phyloP scores from a whole-genome alignment of 2,113 vertebrate species.

The Alosa alosa region DNA sequence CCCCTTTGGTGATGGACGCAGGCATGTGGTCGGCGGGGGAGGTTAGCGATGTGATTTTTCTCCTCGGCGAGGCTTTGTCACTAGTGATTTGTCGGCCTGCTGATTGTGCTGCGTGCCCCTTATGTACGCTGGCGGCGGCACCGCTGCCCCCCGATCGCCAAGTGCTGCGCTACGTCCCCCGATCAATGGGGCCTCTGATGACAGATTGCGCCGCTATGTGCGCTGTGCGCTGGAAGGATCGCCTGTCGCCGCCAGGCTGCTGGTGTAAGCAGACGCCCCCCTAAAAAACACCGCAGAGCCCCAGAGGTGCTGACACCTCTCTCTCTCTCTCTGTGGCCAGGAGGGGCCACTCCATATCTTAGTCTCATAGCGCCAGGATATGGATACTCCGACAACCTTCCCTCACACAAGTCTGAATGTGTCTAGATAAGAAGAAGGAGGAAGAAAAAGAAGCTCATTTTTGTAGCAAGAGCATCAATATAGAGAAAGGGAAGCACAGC shows the following conservation, averaged over 20 bases:
- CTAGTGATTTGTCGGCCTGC: not conserved
- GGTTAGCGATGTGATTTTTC: slow-evolving; percentile 9
- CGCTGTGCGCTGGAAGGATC: not conserved
- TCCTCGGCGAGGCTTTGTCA: slow-evolving; percentile 8
- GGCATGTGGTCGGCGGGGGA: not conserved
- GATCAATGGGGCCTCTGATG: slow-evolving; percentile 8
- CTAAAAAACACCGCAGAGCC: not conserved
- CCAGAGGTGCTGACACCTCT: slow-evolving; percentile 15
- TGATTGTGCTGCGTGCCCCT: not conserved
- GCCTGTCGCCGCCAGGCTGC: not conserved
- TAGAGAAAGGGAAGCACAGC: not conserved
- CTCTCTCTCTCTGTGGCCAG: not conserved
- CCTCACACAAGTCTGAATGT: not conserved
- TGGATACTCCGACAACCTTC: not conserved
- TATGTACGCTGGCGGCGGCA: not conserved
- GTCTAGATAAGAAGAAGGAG: not conserved
- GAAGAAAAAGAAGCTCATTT: not conserved
- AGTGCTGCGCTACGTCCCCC: not conserved
- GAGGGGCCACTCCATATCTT: not conserved
- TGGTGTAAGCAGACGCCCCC: not conserved
- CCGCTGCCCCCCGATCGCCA: not conserved
- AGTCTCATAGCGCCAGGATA: not conserved
- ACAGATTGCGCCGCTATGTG: not conserved
- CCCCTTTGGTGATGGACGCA: not conserved
- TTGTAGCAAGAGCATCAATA: not conserved